Base-by-base conservation (phyloP, 1,140 invertebrate genomes). In the Drosophila grimshawi region DNA sequence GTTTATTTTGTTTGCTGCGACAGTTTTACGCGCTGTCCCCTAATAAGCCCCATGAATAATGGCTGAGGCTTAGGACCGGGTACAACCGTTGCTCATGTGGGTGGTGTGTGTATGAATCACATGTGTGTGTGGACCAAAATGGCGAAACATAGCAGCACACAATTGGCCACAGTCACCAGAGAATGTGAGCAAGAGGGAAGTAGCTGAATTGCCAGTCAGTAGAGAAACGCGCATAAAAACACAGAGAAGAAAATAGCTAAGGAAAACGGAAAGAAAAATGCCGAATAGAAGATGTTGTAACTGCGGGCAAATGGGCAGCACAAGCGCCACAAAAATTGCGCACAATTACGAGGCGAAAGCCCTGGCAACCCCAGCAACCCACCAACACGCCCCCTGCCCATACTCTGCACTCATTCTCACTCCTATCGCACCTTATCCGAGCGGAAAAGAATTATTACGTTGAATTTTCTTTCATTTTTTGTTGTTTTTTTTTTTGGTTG, bases 371-470 rank as follows among this genome's bases (percentile, higher is more conserved):
- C 53, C 41, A 29, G 61, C 27, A 33, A 10, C 45, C 5, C 30
- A 35, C 5, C 3, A 19, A 19, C 19, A 19, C 19, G 19, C 19
- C 19, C 19, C 19, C 19, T 19, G 19, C 19, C 19, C 19, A 19
- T 1, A 19, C 19, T 19, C 4, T 30, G 32, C 29, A 6, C 41
- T 11, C 35, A 10, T 37, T 11, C 37, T 19, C 55, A 68, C 41
- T 48, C 59, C 67, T 33, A 39, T 35, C 41, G 53, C 52, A 64
- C 63, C 85, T 78, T 82, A 91, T 91, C 89, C 89, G 76, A 90
- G 89, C 89, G 89, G 88, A 91, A 91, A 91, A 91, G 89, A 91
- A 91, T 91, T 91, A 91, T 91, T 91, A 86, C 89, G 71, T 85
- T 81, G 76, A 86, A 80, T 89, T 89, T 89, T 89, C 68, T 63